phyloP scores from a whole-genome alignment of 2,797 vertebrate species.

The Phoebastria nigripes region DNA sequence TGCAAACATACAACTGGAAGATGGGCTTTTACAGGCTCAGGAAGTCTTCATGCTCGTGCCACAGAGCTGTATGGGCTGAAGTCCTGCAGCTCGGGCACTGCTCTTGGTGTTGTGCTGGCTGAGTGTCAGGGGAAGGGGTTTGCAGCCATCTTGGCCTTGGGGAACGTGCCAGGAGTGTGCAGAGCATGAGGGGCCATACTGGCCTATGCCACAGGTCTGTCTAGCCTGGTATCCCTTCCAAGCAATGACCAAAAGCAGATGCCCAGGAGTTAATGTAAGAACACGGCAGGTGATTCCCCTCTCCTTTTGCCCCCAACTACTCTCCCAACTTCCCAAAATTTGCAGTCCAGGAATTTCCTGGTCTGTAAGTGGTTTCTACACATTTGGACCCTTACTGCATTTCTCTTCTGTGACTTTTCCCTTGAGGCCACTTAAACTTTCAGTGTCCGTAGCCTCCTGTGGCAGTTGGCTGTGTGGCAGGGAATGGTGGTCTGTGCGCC shows the following conservation, averaged over 20 bases:
- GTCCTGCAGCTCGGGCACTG: neutral
- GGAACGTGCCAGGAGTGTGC: rapidly evolving
- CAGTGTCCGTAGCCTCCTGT: neutral
- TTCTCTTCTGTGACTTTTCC: neutral
- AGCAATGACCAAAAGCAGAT: neutral
- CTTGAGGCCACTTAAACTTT: neutral
- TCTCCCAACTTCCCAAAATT: neutral
- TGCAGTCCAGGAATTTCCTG: neutral
- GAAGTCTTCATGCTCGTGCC: neutral
- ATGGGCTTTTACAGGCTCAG: neutral
- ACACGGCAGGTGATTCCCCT: neutral
- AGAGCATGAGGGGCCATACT: neutral
- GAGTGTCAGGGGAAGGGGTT: neutral
- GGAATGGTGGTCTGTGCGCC: neutral
- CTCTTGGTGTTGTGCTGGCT: neutral
- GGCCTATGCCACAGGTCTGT: neutral
- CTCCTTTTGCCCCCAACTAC: neutral
- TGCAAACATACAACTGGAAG: neutral
- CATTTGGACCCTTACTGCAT: neutral
- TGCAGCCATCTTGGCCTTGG: neutral
- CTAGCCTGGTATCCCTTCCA: neutral
- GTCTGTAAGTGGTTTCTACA: neutral
- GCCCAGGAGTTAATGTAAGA: neutral
- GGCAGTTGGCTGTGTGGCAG: neutral
- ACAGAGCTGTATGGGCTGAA: neutral